Base-by-base conservation (phyloP, 2,888 invertebrate genomes). In the Ophion obscuratus region DNA sequence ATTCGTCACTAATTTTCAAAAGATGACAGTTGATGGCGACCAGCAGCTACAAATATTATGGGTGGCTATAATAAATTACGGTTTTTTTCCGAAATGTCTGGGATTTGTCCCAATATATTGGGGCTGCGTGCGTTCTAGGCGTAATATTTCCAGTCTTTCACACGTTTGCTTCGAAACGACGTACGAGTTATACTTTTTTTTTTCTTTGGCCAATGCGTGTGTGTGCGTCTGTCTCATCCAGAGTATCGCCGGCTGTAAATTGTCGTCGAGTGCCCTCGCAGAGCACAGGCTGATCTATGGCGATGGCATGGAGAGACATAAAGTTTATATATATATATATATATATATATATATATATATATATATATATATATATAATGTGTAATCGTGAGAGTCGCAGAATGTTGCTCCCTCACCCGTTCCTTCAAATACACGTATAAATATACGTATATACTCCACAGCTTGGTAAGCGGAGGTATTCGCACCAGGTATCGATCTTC, bases 401-500 rank as follows among this genome's bases (percentile, higher is more conserved):
- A 81, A 40, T 40, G 40, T 9, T 40, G 57, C 27, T 11, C 44
- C n/a, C 70, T 40, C 70, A 27, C 68, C 17, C 66, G 9, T 31
- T 59, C 11, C 47, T 9, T 47, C 57, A 74, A 24, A 24, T 61
- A 53, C 17, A 0, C 44, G 47, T 68, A 44, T 44, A 10, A 40
- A 68, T 67, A 47, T 24, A 47, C 11, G 24, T 53, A 11, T 64
- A 57, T 14, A 71, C 71, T 36, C 64, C 53, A 62, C 71, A 80
- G 64, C 66, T 44, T 40, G 82, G 80, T 85, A 75, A 79, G 74
- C 74, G 66, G 73, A 77, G 80, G 84, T 79, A 70, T 81, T 80
- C 78, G 77, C 75, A n/a, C 84, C 77, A 81, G 83, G 84, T 86
- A 84, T 85, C 83, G 87, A 87, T 87, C 88, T 85, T 86, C 76